A percentile compares a stretch with the other conserved stretches of the same genome.
Conservation (phyloP, 1,140 invertebrate species). For the Pseudachorutes palmiensis region DNA sequence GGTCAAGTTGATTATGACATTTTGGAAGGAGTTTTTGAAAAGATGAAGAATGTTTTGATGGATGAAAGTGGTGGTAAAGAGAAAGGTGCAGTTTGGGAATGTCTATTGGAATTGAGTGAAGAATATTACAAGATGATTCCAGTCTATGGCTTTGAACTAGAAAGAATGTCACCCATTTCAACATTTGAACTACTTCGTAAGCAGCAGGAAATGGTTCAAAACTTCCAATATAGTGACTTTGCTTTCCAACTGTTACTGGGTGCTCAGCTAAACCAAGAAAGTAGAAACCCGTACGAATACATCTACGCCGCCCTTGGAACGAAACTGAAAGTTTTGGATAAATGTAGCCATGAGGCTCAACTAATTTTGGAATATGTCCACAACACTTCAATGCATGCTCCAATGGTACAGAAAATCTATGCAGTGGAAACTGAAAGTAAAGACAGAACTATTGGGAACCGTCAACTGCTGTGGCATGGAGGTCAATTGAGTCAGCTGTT, state of each 20-base stretch:
- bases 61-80: background rate
- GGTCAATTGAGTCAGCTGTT: slow-evolving; percentile 44
- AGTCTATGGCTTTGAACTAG: slow-evolving; percentile 43
- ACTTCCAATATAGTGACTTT: slow-evolving; percentile 42
- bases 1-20: slow-evolving; percentile 14
- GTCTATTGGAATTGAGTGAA: slow-evolving; percentile 42
- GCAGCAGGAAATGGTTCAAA: slow-evolving; percentile 40
- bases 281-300: slow-evolving; percentile 46
- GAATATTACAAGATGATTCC: slow-evolving; percentile 48
- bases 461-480: slow-evolving; percentile 46
- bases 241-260: slow-evolving; percentile 44
- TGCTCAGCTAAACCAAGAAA: slow-evolving; percentile 39
- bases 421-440: slow-evolving; percentile 37
- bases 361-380: slow-evolving; percentile 47
- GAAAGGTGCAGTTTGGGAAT: slow-evolving; percentile 14
- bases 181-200: slow-evolving; percentile 39
- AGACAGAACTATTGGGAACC: slow-evolving; percentile 40
- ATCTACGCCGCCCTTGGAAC: slow-evolving; percentile 44
- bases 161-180: slow-evolving; percentile 43
- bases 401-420: slow-evolving; percentile 43
- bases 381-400: slow-evolving; percentile 40
- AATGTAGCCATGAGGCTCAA: slow-evolving; percentile 42
- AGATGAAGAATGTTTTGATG: slow-evolving; percentile 29
- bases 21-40: slow-evolving; percentile 19
- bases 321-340: slow-evolving; percentile 40